phyloP scores from a whole-genome alignment of 2,888 invertebrate genomes.

The Onchidella celtica region DNA sequence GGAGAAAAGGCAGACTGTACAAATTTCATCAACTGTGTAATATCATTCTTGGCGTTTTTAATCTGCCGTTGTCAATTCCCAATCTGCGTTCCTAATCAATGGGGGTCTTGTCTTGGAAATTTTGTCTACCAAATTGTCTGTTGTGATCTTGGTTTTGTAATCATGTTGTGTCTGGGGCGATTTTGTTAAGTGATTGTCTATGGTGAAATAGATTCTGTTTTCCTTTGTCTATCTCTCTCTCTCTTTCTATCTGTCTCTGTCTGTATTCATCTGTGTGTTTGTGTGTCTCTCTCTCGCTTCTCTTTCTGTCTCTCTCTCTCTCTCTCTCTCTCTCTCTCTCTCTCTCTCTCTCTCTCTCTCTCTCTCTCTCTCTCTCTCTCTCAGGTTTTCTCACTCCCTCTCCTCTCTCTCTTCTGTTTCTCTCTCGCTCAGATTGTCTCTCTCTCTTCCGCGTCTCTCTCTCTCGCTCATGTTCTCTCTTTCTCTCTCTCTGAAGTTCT shows the following conservation, averaged over 20 bases:
- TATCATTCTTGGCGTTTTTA: no score
- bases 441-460: neutral
- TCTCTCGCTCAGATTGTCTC: neutral
- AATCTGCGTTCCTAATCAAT: no score
- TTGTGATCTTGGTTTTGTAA: no score
- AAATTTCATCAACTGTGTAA: no score
- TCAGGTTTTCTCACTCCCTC: conserved; percentile 5
- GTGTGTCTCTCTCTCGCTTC: neutral
- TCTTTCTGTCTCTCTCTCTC: neutral
- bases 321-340: conserved; percentile 5
- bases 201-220: neutral
- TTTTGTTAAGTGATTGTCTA: no score
- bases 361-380: conserved; percentile 12
- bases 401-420: neutral
- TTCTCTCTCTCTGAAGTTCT: neutral
- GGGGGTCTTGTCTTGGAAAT: no score
- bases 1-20: no score
- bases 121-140: no score
- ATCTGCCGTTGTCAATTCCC: no score
- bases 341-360: neutral
- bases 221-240: neutral
- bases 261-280: neutral
- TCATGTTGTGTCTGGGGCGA: no score
- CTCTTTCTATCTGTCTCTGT: neutral
- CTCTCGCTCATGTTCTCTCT: neutral